Percentiles rank a stretch among this genome's conserved stretches.
These are phyloP conservation scores for Arvicanthis niloticus DNA, from an alignment of 2,113 vertebrate species.

Conservation along the genomic window DNA sequence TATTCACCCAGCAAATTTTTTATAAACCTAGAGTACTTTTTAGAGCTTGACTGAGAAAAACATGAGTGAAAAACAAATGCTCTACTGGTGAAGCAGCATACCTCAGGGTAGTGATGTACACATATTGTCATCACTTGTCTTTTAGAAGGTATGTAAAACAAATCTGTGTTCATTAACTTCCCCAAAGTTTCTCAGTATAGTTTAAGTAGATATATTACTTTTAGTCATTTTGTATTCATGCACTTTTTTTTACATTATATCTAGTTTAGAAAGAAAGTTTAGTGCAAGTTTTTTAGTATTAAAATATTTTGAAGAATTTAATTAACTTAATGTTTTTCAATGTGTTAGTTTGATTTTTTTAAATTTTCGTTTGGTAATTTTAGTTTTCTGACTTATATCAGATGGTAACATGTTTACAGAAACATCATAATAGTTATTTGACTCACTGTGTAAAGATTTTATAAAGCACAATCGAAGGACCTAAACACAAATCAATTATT, in stretches of 20 bases:
- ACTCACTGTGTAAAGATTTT: not conserved
- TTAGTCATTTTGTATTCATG: not conserved
- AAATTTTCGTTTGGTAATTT: not conserved
- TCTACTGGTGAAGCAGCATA: not conserved
- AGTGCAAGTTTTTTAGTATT: slow-evolving; percentile 9
- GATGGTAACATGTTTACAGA: not conserved
- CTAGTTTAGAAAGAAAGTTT: not conserved
- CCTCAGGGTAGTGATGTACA: not conserved
- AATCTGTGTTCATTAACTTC: no score
- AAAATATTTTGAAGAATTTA: not conserved
- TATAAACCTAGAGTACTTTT: not conserved
- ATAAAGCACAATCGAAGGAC: not conserved
- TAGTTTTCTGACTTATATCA: not conserved
- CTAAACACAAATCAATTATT: not conserved
- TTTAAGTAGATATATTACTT: not conserved
- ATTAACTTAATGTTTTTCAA: not conserved
- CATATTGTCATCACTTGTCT: not conserved
- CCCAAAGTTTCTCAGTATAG: not conserved
- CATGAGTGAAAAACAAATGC: not conserved
- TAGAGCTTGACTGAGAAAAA: not conserved
- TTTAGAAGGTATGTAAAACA: not conserved
- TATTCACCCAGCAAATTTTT: not conserved
- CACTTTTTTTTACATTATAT: not conserved
- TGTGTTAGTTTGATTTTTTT: not conserved
- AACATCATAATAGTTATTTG: not conserved